Conservation (phyloP, 2,113 vertebrate species). For the Oenanthe melanoleuca region DNA sequence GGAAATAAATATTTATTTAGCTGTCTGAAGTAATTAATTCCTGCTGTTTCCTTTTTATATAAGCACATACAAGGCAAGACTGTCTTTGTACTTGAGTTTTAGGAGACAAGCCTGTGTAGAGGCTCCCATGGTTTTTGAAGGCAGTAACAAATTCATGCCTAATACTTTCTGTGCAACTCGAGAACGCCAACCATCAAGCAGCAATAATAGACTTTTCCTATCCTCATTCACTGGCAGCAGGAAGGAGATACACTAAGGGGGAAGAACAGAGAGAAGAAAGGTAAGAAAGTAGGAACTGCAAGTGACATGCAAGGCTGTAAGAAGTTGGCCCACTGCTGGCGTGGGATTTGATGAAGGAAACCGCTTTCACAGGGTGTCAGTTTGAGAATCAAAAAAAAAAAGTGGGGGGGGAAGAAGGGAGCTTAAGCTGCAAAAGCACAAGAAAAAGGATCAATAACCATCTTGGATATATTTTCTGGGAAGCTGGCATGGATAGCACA, state of each 20-base stretch:
- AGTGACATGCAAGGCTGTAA: neutral
- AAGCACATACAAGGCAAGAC: constrained; percentile 70
- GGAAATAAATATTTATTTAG: constrained; percentile 77
- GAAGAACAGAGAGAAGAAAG: constrained; percentile 19
- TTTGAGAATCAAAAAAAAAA: neutral
- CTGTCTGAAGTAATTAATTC: constrained; percentile 75
- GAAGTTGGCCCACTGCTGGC: neutral
- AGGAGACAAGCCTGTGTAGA: constrained; percentile 28
- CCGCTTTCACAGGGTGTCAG: constrained; percentile 31
- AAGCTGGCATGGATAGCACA: constrained; percentile 64
- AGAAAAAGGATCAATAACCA: constrained; percentile 74
- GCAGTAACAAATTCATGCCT: constrained; percentile 32
- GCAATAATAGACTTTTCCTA: constrained; percentile 23
- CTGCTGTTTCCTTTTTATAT: constrained; percentile 67
- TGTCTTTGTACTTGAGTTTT: constrained; percentile 50
- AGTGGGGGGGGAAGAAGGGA: neutral
- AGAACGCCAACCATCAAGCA: neutral
- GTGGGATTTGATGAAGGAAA: constrained; percentile 28
- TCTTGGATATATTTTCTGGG: constrained; percentile 67
- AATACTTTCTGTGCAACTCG: neutral
- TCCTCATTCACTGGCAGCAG: neutral
- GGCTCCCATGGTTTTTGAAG: constrained; percentile 21
- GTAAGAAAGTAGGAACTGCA: neutral
- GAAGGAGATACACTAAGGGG: neutral
- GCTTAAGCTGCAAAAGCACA: constrained; percentile 68